Base-by-base conservation (phyloP, 2,113 vertebrate species). In the Eurypyga helias region DNA sequence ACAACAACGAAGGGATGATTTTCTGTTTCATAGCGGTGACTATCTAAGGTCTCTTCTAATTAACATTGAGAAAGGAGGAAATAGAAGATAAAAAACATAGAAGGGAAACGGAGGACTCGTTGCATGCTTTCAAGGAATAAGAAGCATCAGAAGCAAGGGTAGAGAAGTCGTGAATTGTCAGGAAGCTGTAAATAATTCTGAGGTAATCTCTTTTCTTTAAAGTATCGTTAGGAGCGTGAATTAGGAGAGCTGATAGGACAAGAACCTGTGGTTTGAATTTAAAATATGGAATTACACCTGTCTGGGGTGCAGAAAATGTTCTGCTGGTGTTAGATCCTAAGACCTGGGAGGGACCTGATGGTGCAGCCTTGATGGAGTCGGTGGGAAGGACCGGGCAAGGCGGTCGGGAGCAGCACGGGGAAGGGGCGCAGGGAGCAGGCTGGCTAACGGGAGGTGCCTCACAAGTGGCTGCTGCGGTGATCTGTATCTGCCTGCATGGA, bases 391-490 rank as follows among this genome's bases (percentile, higher is more conserved):
- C 0, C 7, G 6, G 49, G 51, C 1, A 4, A 17, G 28, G 29
- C 1, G 20, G 14, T 19, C 16, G 12, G 33, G 8, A 19, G 25
- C 3, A 24, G 65, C 36, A 17, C 10, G 43, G 57, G 41, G 25
- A 43, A 49, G 46, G 31, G 9, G 17, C 0, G 2, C 2, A 6
- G 67, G 43, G 19, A n/a, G 46, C 14, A 11, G 60, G 31, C 43
- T 36, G 34, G 23, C 33, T 17, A 5, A 4, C 0, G 23, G 33
- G 29, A 41, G 24, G 66, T 18, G 65, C 65, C 61, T 41, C 38
- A 0, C 2, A 0, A 8, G 17, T 14, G 72, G 11, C 49, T 3
- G 1, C 8, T 2, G 51, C 10, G 41, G 45, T 26, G 29, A 33
- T 6, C 55, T 18, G 0, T 16, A 67, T 9, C 25, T 28, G 29